Base-by-base conservation (phyloP, 2,113 vertebrate species). In the Malurus melanocephalus region DNA sequence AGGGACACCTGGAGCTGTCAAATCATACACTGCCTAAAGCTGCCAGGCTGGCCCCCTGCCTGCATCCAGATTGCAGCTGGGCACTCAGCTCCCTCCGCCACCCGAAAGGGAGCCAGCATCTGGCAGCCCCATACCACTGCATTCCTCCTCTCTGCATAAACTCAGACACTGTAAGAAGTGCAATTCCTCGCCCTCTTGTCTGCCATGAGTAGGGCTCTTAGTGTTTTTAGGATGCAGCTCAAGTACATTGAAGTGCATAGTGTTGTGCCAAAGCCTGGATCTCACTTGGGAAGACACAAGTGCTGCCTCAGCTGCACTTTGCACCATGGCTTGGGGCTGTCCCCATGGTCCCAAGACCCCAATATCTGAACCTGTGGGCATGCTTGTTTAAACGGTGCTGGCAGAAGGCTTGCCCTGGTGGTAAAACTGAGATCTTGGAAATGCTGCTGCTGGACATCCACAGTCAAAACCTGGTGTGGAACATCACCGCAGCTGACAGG, bases 1-100 rank as follows among this genome's bases (percentile, higher is more conserved):
- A 75, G 43, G 18, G 56, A 86, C 89, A 90, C 72, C 68, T 90
- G 86, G 76, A 80, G 26, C 55, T 86, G 68, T 80, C 56, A 73
- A 86, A 80, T 76, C 46, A 59, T 11, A 40, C 59, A 59, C 22
- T 1, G 1, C 24, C 51, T 38, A 40, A 53, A 88, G 56, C 77
- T 88, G 73, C 79, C 72, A 91, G 75, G 27, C 42, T 85, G 86
- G 77, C 52, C n/a, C 4, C 11, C 19, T 83, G 65, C 64, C 80
- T 69, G 13, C 11, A 26, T 42, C 60, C 52, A 86, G 43, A 59
- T 46, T 80, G 46, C 2, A 2, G 13, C 89, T 88, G 52, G 28
- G 33, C 60, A 62, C 48, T 66, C 33, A 33, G 33, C 28, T 88
- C 32, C 26, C 46, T 77, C n/a, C 55, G 38, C 20, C 2, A 16